phyloP scores from a whole-genome alignment of 1,140 invertebrate genomes.

The Tetramorium parvispinum region DNA sequence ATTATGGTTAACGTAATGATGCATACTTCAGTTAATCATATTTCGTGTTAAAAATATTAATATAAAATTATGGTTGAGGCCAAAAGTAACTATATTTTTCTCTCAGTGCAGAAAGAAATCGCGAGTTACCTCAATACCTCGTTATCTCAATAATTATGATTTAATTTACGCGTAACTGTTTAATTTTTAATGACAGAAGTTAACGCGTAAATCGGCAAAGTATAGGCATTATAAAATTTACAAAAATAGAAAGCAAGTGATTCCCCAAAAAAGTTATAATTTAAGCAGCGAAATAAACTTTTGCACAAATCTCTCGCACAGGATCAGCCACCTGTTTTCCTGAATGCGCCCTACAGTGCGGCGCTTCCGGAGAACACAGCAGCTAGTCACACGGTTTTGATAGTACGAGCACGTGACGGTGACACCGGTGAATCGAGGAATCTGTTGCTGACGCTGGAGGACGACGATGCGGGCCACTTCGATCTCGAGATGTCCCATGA shows the following conservation, averaged over 20 bases:
- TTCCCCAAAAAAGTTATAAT: not conserved
- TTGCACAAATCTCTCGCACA: slow-evolving; percentile 72
- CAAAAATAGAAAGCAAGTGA: not conserved
- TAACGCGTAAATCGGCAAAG: not conserved
- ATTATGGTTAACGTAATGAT: too few relatives aligned
- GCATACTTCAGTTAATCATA: too few relatives aligned
- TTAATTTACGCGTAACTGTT: not conserved
- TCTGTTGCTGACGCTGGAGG: slow-evolving; percentile 89
- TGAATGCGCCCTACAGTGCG: slow-evolving; percentile 92
- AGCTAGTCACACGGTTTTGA: slow-evolving; percentile 87
- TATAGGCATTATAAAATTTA: not conserved
- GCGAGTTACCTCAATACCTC: too few relatives aligned
- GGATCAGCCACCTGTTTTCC: slow-evolving; percentile 92
- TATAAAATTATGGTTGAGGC: too few relatives aligned
- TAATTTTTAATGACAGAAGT: not conserved
- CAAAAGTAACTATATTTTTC: too few relatives aligned
- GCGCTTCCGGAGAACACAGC: slow-evolving; percentile 91
- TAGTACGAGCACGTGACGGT: slow-evolving; percentile 91
- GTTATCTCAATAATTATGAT: slow-evolving; percentile 3
- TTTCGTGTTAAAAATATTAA: too few relatives aligned
- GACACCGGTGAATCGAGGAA: slow-evolving; percentile 90
- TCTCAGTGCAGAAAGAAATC: not conserved
- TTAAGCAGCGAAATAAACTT: not conserved
- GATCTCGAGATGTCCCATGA: slow-evolving; percentile 86
- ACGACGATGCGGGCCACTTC: slow-evolving; percentile 90